Percentiles rank a stretch among this genome's conserved stretches.
Evolutionary conservation across 2,113 vertebrate species (phyloP).

Genomic region (Loxodonta africana): DNA sequence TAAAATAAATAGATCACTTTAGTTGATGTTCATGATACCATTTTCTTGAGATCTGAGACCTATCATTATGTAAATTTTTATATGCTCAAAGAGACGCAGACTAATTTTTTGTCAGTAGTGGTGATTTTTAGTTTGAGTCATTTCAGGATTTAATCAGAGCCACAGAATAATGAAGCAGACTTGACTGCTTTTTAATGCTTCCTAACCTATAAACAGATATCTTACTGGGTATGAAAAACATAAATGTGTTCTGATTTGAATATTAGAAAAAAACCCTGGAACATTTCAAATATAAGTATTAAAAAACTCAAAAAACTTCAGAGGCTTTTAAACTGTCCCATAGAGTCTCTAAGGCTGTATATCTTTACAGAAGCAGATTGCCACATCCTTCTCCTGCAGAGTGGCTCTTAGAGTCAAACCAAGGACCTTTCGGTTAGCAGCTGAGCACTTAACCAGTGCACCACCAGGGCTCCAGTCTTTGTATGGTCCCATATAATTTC

Average conservation of each 20-base stretch:
- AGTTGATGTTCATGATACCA: slow-evolving; percentile 8
- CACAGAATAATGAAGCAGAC: neutral
- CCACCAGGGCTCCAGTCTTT: no score
- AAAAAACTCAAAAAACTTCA: neutral
- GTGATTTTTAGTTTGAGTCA: slow-evolving; percentile 10
- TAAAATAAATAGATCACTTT: neutral
- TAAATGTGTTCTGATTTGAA: neutral
- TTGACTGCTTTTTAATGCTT: neutral
- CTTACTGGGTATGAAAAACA: neutral
- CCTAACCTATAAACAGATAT: neutral
- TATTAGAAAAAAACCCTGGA: neutral
- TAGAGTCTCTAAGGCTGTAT: neutral
- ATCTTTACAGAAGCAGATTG: no score
- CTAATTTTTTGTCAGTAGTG: neutral
- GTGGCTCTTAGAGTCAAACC: no score
- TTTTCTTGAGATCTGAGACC: neutral
- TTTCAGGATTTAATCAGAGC: slow-evolving; percentile 47
- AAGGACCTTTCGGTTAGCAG: no score
- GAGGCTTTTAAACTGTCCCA: neutral
- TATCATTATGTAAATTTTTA: slow-evolving; percentile 54
- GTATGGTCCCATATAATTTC: neutral
- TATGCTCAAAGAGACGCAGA: neutral
- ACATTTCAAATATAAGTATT: neutral
- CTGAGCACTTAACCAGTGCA: no score
- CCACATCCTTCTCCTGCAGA: no score